Evolutionary conservation across 1,140 invertebrate genomes (phyloP).

Genomic region (Whitmania pigra): DNA sequence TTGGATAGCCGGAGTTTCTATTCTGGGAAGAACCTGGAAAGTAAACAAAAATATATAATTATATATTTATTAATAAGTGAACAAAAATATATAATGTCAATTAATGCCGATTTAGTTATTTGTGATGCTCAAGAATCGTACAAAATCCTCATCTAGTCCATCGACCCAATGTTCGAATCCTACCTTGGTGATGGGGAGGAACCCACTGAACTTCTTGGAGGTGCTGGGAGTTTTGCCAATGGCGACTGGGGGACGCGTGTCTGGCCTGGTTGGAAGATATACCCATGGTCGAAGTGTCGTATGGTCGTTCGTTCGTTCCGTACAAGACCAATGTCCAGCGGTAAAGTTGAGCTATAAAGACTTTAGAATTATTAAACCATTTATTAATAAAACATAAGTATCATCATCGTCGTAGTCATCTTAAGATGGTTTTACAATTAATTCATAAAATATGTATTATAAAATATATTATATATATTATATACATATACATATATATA

Average conservation of each 20-base stretch:
- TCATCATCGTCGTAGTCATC: background rate
- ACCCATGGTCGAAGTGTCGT: background rate
- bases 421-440: background rate
- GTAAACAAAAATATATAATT: background rate
- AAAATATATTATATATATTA: no score
- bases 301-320: background rate
- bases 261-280: background rate
- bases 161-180: background rate
- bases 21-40: background rate
- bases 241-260: background rate
- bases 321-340: constrained; percentile 10
- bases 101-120: background rate
- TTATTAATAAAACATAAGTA: background rate
- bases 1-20: no score
- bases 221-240: background rate
- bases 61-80: no score
- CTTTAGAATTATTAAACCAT: constrained; percentile 10
- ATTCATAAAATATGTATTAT: background rate
- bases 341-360: background rate
- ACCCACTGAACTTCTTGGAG: background rate
- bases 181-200: background rate
- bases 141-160: background rate
- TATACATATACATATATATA: no score
- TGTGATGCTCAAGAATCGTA: background rate
- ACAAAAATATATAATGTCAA: no score